Evolutionary conservation across 2,888 invertebrate species (phyloP).

Genomic region (Hirtodrosophila histrioides): DNA sequence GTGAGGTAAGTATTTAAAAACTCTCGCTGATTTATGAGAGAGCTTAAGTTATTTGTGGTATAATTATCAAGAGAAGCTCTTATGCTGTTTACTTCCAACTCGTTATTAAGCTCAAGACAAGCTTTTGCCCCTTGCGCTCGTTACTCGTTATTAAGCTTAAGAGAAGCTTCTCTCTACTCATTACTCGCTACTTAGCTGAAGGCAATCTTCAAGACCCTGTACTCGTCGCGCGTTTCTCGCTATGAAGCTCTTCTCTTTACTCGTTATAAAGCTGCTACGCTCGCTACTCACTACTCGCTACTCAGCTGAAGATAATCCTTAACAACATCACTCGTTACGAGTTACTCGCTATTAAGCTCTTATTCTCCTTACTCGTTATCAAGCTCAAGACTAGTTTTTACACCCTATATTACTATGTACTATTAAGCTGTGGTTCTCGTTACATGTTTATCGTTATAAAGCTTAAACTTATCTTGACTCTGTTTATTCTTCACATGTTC

Average conservation of each 20-base stretch:
- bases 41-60: neutral
- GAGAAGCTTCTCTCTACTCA: neutral
- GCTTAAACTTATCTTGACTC: too few species aligned
- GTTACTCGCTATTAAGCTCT: neutral
- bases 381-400: neutral
- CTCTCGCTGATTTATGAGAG: too few species aligned
- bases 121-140: neutral
- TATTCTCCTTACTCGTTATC: neutral
- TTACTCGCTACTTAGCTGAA: too few species aligned
- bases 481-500: too few species aligned
- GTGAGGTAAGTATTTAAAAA: conserved; percentile 89
- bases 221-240: too few species aligned
- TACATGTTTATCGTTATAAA: neutral
- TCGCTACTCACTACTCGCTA: too few species aligned
- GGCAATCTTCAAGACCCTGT: too few species aligned
- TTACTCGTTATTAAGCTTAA: neutral
- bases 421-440: too few species aligned
- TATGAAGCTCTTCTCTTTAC: neutral
- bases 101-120: neutral
- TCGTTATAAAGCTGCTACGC: neutral
- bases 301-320: too few species aligned
- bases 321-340: too few species aligned
- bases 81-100: neutral
- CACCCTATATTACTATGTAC: too few species aligned
- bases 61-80: neutral